Conservation (phyloP, 2,113 vertebrate genomes). For the Pterocles burchelli region DNA sequence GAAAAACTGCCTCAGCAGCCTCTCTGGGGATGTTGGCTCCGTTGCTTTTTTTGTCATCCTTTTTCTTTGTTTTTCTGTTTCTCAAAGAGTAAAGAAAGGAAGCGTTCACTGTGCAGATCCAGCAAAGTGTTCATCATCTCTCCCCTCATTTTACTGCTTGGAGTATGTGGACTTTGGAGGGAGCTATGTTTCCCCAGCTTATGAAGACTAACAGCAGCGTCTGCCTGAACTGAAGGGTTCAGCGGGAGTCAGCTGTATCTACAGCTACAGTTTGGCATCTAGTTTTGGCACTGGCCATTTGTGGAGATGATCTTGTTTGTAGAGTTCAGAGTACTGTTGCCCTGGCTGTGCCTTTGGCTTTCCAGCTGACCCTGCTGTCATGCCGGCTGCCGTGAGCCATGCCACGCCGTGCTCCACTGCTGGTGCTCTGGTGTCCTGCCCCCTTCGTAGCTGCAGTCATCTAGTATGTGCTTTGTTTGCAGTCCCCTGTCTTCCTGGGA, state of each 20-base stretch:
- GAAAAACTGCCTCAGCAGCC: neutral
- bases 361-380: neutral
- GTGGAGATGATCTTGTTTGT: neutral
- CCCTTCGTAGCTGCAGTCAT: neutral
- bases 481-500: neutral
- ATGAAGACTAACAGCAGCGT: neutral
- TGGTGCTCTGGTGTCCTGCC: neutral
- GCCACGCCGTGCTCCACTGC: neutral
- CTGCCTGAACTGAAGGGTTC: neutral
- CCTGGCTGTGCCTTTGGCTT: neutral
- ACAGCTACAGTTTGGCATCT: neutral
- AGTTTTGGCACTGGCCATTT: neutral
- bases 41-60: neutral
- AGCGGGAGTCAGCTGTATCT: neutral
- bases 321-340: neutral
- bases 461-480: neutral
- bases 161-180: neutral
- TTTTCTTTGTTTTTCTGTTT: neutral
- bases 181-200: neutral
- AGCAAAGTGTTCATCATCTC: neutral
- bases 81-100: neutral
- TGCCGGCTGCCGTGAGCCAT: fast-evolving
- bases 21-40: neutral
- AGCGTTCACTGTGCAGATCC: neutral
- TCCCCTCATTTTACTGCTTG: neutral